Evolutionary conservation across 1,140 invertebrate genomes (phyloP), one percentile per base, ranked within the genome.

Genomic region (Drosophila parvula): DNA sequence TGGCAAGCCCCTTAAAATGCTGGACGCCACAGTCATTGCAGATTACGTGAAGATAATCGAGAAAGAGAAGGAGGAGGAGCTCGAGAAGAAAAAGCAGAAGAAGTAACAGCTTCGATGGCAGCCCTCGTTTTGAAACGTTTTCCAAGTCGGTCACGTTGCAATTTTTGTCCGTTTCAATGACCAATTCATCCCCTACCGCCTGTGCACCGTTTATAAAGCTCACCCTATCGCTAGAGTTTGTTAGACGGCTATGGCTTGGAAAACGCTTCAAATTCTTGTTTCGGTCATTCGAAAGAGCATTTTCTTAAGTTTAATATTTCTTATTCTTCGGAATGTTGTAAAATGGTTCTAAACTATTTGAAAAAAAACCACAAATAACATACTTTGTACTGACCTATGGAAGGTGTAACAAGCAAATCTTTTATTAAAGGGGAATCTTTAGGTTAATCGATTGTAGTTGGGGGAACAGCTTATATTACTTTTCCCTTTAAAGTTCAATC

Each of bases 51-150:
- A 95, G 48, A 96, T 98, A 91, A 99, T 99, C 88, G 98, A 99
- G 92, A 98, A 98, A 93, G 98, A 99, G 92, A 99, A 99, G 88
- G 98, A 99, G 93, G 98, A 98, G 88, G 98, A 99, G 92, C 97
- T 97, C 36, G 98, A 99, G 90, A 99, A 98, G 94, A 99, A 99
- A 92, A 99, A 99, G 92, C 96, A 98, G 85, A 98, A 98, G 93
- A 97, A 97, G 93, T 96, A 94, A 90, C 11, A 48, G 67, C 30
- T 38, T 18, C 32, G 27, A 47, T 40, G 16, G 40, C 28, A 55
- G 47, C n/a, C 28, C 38, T 34, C 27, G 16, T 30, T 41, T 75
- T 58, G 45, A 73, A 75, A 22, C 9, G 40, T 65, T 75, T 65
- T 75, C 34, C 32, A 45, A 61, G 51, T 27, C 27, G 14, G 41